Evolutionary conservation across 2,888 invertebrate species (phyloP).

Genomic region (Entomobrya multifasciata): DNA sequence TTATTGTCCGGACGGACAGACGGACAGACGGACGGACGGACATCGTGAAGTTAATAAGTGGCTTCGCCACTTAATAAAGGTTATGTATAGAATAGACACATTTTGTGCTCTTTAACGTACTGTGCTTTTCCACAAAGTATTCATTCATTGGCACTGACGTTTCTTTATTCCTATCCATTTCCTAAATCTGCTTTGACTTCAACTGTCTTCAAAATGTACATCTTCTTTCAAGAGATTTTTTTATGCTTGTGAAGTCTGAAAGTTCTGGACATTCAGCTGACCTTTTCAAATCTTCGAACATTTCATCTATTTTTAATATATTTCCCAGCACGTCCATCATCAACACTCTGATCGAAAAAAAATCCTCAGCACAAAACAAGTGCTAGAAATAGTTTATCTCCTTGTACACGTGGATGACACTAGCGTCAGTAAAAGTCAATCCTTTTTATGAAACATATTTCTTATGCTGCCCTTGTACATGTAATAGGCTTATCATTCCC

Average conservation of each 20-base stretch:
- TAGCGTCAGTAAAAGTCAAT: not conserved
- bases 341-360: no score
- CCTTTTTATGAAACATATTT: not conserved
- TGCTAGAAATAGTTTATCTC: no score
- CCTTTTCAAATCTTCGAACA: slow-evolving; percentile 51
- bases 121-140: no score
- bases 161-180: no score
- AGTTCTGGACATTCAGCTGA: slow-evolving; percentile 33
- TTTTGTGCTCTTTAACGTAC: not conserved
- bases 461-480: not conserved
- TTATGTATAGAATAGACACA: not conserved
- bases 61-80: not conserved
- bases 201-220: no score
- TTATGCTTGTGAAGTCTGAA: no score
- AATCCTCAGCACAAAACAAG: no score
- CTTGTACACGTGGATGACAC: not conserved
- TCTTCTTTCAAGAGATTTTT: no score
- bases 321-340: no score
- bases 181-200: no score
- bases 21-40: not conserved
- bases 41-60: not conserved
- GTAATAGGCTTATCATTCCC: not conserved
- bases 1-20: no score
- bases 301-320: slow-evolving; percentile 14
- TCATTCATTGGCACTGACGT: not conserved